A percentile compares a stretch with the other conserved stretches of the same genome.
Conservation (phyloP, 2,113 vertebrate species). For the Taurulus bubalis region DNA sequence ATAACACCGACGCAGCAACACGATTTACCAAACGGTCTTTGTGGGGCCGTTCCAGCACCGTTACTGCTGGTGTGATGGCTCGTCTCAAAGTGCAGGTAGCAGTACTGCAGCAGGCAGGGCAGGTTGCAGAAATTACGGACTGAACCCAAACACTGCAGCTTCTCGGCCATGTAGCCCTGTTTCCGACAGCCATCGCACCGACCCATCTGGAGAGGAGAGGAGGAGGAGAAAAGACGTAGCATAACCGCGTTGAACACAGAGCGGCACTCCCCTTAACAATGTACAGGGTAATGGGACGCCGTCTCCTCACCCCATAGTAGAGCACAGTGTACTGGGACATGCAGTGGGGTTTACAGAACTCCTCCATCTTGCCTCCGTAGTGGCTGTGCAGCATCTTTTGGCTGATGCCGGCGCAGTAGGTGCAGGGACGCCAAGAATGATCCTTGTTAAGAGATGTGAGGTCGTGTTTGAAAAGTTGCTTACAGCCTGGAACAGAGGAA, state of each 20-base stretch:
- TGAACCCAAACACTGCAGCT: slow-evolving; percentile 92
- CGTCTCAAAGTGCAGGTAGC: slow-evolving; percentile 74
- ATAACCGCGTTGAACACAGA: neutral
- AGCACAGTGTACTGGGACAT: slow-evolving; percentile 96
- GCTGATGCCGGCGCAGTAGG: slow-evolving; percentile 91
- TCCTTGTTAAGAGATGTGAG: slow-evolving; percentile 89
- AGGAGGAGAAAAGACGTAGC: neutral
- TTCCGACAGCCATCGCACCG: slow-evolving; percentile 94
- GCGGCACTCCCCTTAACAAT: no score
- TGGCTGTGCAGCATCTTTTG: slow-evolving; percentile 91
- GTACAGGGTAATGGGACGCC: neutral
- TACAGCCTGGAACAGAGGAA: slow-evolving; percentile 86
- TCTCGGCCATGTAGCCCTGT: slow-evolving; percentile 93
- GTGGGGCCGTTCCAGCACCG: slow-evolving; percentile 51
- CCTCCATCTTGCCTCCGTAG: slow-evolving; percentile 91
- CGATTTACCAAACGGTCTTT: slow-evolving; percentile 57
- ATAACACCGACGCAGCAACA: neutral
- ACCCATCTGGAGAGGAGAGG: slow-evolving; percentile 86
- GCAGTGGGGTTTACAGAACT: slow-evolving; percentile 96
- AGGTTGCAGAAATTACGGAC: slow-evolving; percentile 96
- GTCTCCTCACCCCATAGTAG: slow-evolving; percentile 92
- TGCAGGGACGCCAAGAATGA: slow-evolving; percentile 89
- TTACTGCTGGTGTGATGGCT: slow-evolving; percentile 83
- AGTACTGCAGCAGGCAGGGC: slow-evolving; percentile 93
- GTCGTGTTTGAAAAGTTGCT: slow-evolving; percentile 91